Evolutionary conservation across 2,797 vertebrate species (phyloP), one percentile per base, ranked within the genome.

Genomic region (Pteropus rufus): DNA sequence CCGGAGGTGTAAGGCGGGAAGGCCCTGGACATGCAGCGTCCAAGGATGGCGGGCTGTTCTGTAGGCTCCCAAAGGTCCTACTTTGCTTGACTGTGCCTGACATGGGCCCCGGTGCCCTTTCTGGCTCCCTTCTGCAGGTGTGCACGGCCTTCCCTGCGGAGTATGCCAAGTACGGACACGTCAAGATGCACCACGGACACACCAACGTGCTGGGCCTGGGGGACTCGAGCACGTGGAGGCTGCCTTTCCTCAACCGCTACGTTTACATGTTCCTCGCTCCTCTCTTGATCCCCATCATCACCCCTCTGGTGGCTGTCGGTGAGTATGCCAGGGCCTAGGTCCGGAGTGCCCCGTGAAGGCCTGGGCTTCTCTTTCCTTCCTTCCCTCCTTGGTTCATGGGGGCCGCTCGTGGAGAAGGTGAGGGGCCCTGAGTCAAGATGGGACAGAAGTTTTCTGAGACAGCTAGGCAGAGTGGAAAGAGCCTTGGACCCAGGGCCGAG

Each of bases 181-280:
- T 99, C 39, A 99, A 99, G 98, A 96, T 99, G 95, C 99, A 99
- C 96, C 99, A 99, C 0, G 99, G 99, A 91, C 99, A 99, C 97
- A 99, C 99, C 73, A 99, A 99, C 0, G 54, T 99, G 82, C 98
- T 99, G 0, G 99, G 99, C 29, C 97, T 99, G 92, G 99, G 99
- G 0, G 99, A 99, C 98, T 99, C 99, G 77, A 99, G 99, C 98
- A 98, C 99, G 0, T 99, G 99, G 99, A 99, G 99, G 94, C 65
- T 98, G 67, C 99, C 99, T 3, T 98, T 97, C 97, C 98, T 99
- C 94, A 98, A 99, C 52, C 98, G 99, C 75, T 97, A 97, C 0
- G 2, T 99, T 94, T 99, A 99, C 98, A 99, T 99, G 99, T 99
- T 99, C 98, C 5, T 99, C 0, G 99, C 99, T 0, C 99, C 99